Evolutionary conservation across 1,140 invertebrate species (phyloP).

Genomic region (Apis dorsata): DNA sequence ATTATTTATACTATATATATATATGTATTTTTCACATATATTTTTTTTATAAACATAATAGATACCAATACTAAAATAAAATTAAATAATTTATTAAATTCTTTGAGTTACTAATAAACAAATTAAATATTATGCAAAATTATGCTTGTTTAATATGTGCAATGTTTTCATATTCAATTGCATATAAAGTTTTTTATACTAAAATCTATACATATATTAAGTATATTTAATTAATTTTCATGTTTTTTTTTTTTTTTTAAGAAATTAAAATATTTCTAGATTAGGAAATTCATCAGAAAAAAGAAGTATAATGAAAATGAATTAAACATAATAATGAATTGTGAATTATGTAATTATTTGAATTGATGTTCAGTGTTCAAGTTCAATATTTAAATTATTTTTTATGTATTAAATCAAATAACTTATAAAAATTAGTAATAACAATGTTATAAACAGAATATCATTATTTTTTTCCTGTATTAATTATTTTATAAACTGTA

Average conservation of each 20-base stretch:
- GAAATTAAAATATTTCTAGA: background rate
- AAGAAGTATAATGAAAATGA: background rate
- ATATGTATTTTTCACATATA: background rate
- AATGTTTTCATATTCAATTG: background rate
- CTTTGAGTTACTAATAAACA: background rate
- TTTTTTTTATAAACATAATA: constrained; percentile 1
- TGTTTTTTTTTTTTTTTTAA: background rate
- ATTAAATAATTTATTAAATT: background rate
- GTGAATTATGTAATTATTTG: background rate
- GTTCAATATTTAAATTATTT: background rate
- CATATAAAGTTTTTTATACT: background rate
- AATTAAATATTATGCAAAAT: constrained; percentile 16
- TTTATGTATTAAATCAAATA: background rate
- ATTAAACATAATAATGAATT: background rate
- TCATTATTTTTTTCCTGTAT: background rate
- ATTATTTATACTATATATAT: background rate
- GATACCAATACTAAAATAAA: background rate
- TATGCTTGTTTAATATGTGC: background rate
- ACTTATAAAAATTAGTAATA: constrained; percentile 1
- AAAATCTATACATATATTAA: background rate
- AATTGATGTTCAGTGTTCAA: background rate
- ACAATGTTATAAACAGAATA: constrained; percentile 17
- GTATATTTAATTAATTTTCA: background rate
- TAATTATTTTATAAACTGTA: constrained; percentile 1
- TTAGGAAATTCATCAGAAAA: background rate